phyloP scores from a whole-genome alignment of 2,113 vertebrate genomes.

The Picathartes gymnocephalus region DNA sequence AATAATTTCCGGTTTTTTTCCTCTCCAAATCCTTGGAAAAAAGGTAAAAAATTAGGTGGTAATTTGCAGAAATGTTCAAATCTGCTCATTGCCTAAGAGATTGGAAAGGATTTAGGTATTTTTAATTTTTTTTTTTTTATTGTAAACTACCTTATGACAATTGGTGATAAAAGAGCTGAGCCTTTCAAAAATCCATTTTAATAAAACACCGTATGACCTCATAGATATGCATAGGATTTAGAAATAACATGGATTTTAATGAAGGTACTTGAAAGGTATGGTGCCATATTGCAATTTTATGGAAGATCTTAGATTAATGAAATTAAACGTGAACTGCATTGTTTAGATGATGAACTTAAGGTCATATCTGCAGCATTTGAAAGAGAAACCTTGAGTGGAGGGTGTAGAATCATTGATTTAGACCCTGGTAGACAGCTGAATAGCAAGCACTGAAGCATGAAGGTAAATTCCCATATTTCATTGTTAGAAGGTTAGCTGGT shows the following conservation, averaged over 20 bases:
- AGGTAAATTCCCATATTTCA: slow-evolving; percentile 99
- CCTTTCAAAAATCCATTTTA: slow-evolving; percentile 45
- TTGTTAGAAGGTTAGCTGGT: slow-evolving; percentile 87
- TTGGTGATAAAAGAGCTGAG: slow-evolving; percentile 43
- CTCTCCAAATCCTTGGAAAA: neutral
- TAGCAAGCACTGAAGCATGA: slow-evolving; percentile 88
- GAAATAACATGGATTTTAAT: slow-evolving; percentile 61
- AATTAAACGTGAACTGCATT: slow-evolving; percentile 70
- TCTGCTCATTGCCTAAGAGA: neutral
- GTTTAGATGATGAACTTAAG: slow-evolving; percentile 67
- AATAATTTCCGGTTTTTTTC: neutral
- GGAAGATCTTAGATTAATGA: slow-evolving; percentile 72
- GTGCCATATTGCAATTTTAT: slow-evolving; percentile 67
- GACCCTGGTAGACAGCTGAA: slow-evolving; percentile 83
- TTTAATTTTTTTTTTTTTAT: neutral
- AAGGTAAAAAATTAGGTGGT: neutral
- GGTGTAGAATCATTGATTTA: slow-evolving; percentile 93
- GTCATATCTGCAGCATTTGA: slow-evolving; percentile 78
- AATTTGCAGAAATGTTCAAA: neutral
- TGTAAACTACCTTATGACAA: slow-evolving; percentile 41
- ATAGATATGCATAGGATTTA: slow-evolving; percentile 68
- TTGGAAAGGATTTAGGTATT: neutral
- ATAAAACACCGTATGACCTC: slow-evolving; percentile 46
- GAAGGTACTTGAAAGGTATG: slow-evolving; percentile 61
- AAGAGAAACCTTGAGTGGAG: slow-evolving; percentile 88